A percentile compares a stretch with the other conserved stretches of the same genome.
Evolutionary conservation across 2,113 vertebrate species (phyloP).

Genomic region (Nipponia nippon): DNA sequence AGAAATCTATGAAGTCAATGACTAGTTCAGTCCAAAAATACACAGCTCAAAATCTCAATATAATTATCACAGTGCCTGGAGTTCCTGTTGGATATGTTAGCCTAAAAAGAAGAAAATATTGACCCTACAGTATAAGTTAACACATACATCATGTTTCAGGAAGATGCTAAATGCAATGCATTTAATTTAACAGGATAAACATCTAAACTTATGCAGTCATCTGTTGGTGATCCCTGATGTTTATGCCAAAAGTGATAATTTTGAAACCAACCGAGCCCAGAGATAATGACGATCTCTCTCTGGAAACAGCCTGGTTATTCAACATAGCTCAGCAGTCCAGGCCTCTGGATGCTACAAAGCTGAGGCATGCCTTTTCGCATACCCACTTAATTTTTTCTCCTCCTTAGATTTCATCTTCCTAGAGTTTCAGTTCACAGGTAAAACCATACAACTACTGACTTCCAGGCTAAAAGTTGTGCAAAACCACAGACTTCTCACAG

Average conservation of each 20-base stretch:
- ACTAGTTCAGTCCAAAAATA: neutral
- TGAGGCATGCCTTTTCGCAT: neutral
- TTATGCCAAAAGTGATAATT: neutral
- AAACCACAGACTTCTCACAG: neutral
- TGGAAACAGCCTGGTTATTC: neutral
- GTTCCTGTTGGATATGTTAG: neutral
- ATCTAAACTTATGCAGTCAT: neutral
- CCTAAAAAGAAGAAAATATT: neutral
- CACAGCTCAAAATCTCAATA: neutral
- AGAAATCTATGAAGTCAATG: slow-evolving; percentile 1
- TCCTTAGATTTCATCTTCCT: neutral
- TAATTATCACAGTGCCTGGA: neutral
- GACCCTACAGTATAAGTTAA: neutral
- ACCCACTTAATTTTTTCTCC: neutral
- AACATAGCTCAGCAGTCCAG: neutral
- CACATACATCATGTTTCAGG: neutral
- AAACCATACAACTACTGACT: neutral
- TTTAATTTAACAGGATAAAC: neutral
- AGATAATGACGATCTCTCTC: neutral
- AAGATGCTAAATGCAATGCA: neutral
- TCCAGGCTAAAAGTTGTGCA: neutral
- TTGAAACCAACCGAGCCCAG: neutral
- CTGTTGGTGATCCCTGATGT: neutral
- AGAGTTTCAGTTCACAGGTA: neutral
- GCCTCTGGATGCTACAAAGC: neutral